phyloP scores from a whole-genome alignment of 1,140 invertebrate genomes.

The Bombus huntii region DNA sequence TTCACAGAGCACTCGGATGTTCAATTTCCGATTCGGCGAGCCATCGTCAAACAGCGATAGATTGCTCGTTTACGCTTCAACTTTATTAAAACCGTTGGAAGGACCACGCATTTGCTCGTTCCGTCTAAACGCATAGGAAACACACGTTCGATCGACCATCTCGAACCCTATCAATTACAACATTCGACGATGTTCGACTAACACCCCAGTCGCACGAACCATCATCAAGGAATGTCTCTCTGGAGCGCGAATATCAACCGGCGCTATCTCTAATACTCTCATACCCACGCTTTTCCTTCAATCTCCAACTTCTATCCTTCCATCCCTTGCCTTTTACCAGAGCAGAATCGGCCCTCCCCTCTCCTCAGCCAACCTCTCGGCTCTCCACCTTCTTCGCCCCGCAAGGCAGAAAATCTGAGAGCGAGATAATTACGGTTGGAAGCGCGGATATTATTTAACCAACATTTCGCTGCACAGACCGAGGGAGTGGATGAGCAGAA shows the following conservation, averaged over 20 bases:
- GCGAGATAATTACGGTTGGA: constrained; percentile 80
- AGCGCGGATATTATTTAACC: constrained; percentile 79
- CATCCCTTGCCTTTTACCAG: constrained; percentile 46
- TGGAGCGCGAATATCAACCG: constrained; percentile 66
- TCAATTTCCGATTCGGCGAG: too few relatives aligned
- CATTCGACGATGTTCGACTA: not conserved
- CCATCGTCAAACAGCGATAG: too few relatives aligned
- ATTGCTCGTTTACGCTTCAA: too few relatives aligned
- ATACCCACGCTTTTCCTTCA: constrained; percentile 60
- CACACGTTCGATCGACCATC: not conserved
- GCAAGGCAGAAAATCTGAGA: constrained; percentile 77
- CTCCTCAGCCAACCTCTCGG: constrained; percentile 9
- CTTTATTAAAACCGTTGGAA: too few relatives aligned
- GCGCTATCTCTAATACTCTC: constrained; percentile 63
- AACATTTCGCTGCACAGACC: constrained; percentile 73
- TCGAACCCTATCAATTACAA: constrained; percentile 16
- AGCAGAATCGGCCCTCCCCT: constrained; percentile 21
- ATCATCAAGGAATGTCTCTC: constrained; percentile 29
- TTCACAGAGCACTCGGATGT: too few relatives aligned
- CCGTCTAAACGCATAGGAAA: too few relatives aligned
- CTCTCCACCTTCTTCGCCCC: constrained; percentile 58
- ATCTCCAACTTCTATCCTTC: constrained; percentile 67
- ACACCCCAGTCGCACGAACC: not conserved
- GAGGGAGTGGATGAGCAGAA: constrained; percentile 64
- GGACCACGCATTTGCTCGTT: too few relatives aligned